A percentile compares a stretch with the other conserved stretches of the same genome.
Evolutionary conservation across 1,140 invertebrate species (phyloP).

Genomic region (Drosophila kanapiae): DNA sequence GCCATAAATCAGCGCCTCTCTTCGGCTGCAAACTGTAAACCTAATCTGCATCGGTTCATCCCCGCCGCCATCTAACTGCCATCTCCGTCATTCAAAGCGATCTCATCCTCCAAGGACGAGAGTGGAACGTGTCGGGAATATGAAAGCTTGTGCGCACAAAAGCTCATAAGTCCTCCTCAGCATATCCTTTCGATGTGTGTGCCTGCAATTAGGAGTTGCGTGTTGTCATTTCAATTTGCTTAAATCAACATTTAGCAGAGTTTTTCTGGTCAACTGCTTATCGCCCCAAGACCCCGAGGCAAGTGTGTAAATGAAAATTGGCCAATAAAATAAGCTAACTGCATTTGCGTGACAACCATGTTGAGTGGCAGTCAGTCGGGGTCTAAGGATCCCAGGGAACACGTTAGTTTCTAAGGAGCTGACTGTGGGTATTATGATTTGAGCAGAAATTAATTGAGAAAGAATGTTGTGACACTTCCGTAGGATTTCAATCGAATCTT

Average conservation of each 20-base stretch:
- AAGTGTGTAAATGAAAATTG: conserved; percentile 47
- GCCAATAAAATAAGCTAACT: conserved; percentile 74
- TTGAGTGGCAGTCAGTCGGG: conserved; percentile 37
- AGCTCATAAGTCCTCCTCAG: conserved; percentile 26
- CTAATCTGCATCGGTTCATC: conserved; percentile 54
- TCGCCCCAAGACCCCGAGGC: conserved; percentile 3
- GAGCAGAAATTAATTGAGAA: conserved; percentile 15
- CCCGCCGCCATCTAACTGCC: conserved; percentile 16
- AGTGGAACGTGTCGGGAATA: conserved; percentile 38
- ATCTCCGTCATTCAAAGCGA: conserved; percentile 6
- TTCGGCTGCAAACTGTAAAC: conserved; percentile 48
- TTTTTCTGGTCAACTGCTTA: conserved; percentile 35
- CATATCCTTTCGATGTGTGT: conserved; percentile 3
- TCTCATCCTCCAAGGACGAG: conserved; percentile 7
- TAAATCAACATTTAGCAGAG: conserved; percentile 55
- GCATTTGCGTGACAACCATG: conserved; percentile 76
- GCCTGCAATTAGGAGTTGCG: conserved; percentile 46
- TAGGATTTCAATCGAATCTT: not conserved
- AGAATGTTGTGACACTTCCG: not conserved
- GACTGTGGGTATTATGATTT: conserved; percentile 1
- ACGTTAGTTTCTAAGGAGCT: conserved; percentile 7
- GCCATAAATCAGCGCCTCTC: conserved; percentile 63
- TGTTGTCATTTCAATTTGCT: conserved; percentile 62
- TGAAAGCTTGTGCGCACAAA: conserved; percentile 25
- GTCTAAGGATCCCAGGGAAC: no score